Evolutionary conservation across 2,888 invertebrate genomes (phyloP), one percentile per base, ranked within the genome.

Genomic region (Aleiodes alternator): DNA sequence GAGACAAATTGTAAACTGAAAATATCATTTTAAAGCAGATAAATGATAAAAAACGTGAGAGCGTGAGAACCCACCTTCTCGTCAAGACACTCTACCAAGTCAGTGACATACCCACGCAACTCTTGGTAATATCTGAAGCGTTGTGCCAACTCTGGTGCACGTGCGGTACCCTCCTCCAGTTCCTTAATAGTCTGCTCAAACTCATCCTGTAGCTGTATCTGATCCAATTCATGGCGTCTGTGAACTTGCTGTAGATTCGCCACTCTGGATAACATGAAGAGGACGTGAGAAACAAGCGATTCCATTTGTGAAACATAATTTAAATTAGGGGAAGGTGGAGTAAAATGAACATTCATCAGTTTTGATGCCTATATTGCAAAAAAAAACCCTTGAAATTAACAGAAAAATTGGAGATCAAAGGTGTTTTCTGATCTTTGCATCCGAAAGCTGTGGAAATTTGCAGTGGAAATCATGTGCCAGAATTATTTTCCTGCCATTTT

Each of bases 21-120:
- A 64, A 48, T 8, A 64, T 59, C n/a, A 59, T 43, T 53, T 43
- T n/a, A 23, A 64, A 64, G 64, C 16, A 23, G 31, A 80, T 79
- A 83, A 78, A 79, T 78, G 78, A 85, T 23, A 85, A 81, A 83
- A 86, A 85, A 85, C 87, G 87, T 86, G 85, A 86, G 81, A 87
- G 85, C 87, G 85, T 87, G 86, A 89, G 83, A 89, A 89, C 90
- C 88, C 89, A 98, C 97, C 95, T 99, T 99, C 92, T 98, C 97
- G 90, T 98, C 97, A 85, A 98, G 93, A 91, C 98, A 99, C 92
- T 99, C 98, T 89, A 98, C 94, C 90, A 98, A 94, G 93, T 98
- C 98, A 83, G 96, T 96, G 88, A 98, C 94, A 93, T 97, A 99
- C 87, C 97, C 97, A 89, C 97, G 94, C 86, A 97, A 94, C 91